Evolutionary conservation across 2,113 vertebrate species (phyloP), one percentile per base, ranked within the genome.

Genomic region (Psilopogon haemacephalus): DNA sequence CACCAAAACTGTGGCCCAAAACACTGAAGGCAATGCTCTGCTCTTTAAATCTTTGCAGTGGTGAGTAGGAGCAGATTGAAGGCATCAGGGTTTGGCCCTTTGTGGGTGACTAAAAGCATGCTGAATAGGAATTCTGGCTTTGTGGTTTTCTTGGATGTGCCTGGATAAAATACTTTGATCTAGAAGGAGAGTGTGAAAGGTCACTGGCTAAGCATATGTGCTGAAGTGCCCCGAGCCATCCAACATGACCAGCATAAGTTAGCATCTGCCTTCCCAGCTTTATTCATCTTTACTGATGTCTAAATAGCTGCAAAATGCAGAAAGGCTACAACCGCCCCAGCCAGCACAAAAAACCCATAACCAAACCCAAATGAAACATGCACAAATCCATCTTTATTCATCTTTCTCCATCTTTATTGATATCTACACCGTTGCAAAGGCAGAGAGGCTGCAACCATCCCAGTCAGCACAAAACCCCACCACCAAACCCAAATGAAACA

Each of bases 121-220:
- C 59, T 94, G 96, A 96, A 94, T 87, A 52, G 87, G 87, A 95
- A 96, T 96, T 94, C 85, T 95, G 93, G 91, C 95, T 96, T 95
- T 95, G 95, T 95, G 94, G 85, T 92, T 96, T 94, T 90, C 91
- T 87, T 95, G 94, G 92, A 95, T 90, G 84, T 77, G 63, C 67
- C 79, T 30, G 59, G 94, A 90, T 94, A 65, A 86, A 94, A 55
- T 54, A 79, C 94, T 96, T 96, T 96, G 89, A 96, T 95, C 82
- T 94, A 42, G 84, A 94, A 88, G 48, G 52, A 28, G 46, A 92
- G 60, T 96, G 93, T 88, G 95, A 96, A 93, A 96, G 94, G 94
- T 96, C 93, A 95, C 89, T 77, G 82, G 75, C 89, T 91, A 89
- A 94, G 93, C 87, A 89, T 93, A 78, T 92, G 87, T 80, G 87